Evolutionary conservation across 2,113 vertebrate species (phyloP).

Genomic region (Neofelis nebulosa): DNA sequence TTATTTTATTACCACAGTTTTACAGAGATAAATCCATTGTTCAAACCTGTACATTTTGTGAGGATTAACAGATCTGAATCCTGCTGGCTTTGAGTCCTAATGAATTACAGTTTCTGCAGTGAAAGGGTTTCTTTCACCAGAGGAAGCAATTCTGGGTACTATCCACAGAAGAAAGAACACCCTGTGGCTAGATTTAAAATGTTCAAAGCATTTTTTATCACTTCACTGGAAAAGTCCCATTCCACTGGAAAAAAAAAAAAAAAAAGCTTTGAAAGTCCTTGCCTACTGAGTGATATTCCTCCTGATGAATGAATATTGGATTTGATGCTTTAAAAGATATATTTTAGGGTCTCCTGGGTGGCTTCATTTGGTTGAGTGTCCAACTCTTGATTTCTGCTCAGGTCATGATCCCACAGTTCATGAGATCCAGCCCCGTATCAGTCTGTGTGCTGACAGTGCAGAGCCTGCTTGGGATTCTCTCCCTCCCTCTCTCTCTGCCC

Average conservation of each 20-base stretch:
- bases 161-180: background rate
- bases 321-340: constrained; percentile 45
- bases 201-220: constrained; percentile 54
- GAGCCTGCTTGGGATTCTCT: too few relatives aligned
- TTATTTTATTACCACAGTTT: background rate
- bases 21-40: background rate
- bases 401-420: too few relatives aligned
- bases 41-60: background rate
- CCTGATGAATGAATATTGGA: constrained; percentile 38
- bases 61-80: background rate
- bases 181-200: constrained; percentile 61
- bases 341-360: background rate
- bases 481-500: too few relatives aligned
- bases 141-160: constrained; percentile 48
- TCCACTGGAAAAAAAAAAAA: background rate
- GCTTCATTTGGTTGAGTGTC: too few relatives aligned
- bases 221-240: constrained; percentile 53
- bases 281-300: constrained; percentile 34
- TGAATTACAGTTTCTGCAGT: constrained; percentile 15
- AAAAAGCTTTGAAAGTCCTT: constrained; percentile 56
- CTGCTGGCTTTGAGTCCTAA: background rate
- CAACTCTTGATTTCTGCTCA: too few relatives aligned
- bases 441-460: too few relatives aligned
- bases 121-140: background rate
- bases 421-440: too few relatives aligned